Base-by-base conservation (phyloP, 2,888 invertebrate species). In the Achlya flavicornis region DNA sequence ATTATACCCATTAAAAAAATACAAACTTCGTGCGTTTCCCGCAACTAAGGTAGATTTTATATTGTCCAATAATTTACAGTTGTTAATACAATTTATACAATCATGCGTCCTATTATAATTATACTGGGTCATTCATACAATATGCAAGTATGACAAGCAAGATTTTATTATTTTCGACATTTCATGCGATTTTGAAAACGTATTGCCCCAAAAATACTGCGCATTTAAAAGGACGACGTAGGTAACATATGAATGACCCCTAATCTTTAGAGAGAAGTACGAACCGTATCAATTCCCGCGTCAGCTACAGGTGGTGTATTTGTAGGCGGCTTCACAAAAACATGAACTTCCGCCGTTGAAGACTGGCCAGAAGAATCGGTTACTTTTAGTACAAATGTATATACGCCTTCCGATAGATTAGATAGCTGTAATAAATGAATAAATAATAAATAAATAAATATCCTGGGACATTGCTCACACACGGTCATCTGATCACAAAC, bases 371-470 rank as follows among this genome's bases (percentile, higher is more conserved):
- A 97, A 63, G 97, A 97, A 81, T 99, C 99, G 0, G 97, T 98
- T 41, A 99, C 99, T 92, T 97, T 98, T 58, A 99, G 91, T 7
- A 97, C 97, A 90, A 98, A 99, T 0, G 98, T 98, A 86, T 99
- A 99, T 92, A 98, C 97, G 58, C 99, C 99, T 82, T 98, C 97
- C 79, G 98, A 98, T 60, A 99, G 94, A 88, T 98, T 97, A 0
- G 98, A 98, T 12, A 99, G 91, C 90, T 95, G 92, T 53, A 53
- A 53, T 4, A 48, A 14, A 33, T n/a, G n/a, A n/a, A n/a, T n/a
- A n/a, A n/a, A n/a, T n/a, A n/a, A n/a, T n/a, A n/a, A n/a, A n/a
- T n/a, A n/a, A n/a, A n/a, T n/a, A n/a, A n/a, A n/a, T n/a, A n/a
- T n/a, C n/a, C n/a, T n/a, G n/a, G n/a, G n/a, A n/a, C n/a, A n/a